Conservation (phyloP, 2,797 vertebrate species). For the Pantherophis alleghaniensis region DNA sequence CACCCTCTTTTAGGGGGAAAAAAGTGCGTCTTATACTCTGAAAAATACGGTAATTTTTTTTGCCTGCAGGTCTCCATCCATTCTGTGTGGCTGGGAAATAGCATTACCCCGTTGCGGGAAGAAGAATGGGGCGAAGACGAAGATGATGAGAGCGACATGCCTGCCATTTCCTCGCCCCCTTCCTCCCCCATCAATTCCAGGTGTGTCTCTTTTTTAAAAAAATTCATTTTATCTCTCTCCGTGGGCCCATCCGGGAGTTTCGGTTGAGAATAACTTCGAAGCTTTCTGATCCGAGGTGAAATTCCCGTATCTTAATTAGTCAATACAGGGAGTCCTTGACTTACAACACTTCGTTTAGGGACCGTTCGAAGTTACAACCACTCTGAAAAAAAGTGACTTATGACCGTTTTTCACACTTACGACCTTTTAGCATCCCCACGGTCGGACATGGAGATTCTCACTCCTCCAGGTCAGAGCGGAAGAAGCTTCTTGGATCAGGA, state of each 20-base stretch:
- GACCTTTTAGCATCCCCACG: too few relatives aligned
- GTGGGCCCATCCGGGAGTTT: not conserved
- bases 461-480: too few relatives aligned
- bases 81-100: conserved; percentile 96
- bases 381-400: too few relatives aligned
- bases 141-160: conserved; percentile 88
- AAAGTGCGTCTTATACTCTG: too few relatives aligned
- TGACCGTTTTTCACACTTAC: too few relatives aligned
- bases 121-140: conserved; percentile 97
- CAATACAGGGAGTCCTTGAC: too few relatives aligned
- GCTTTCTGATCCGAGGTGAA: not conserved
- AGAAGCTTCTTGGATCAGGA: too few relatives aligned
- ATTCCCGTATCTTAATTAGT: not conserved
- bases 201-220: conserved; percentile 61
- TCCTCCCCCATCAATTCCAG: conserved; percentile 92
- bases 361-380: too few relatives aligned
- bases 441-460: too few relatives aligned
- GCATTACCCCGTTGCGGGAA: conserved; percentile 91
- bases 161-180: conserved; percentile 82
- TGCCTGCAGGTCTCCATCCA: conserved; percentile 91
- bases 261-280: not conserved
- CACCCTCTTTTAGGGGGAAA: too few relatives aligned
- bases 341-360: too few relatives aligned
- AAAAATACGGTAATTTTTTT: too few relatives aligned
- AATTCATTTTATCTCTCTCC: not conserved